Conservation (phyloP, 2,797 vertebrate genomes). For the Poeciliopsis infans region DNA sequence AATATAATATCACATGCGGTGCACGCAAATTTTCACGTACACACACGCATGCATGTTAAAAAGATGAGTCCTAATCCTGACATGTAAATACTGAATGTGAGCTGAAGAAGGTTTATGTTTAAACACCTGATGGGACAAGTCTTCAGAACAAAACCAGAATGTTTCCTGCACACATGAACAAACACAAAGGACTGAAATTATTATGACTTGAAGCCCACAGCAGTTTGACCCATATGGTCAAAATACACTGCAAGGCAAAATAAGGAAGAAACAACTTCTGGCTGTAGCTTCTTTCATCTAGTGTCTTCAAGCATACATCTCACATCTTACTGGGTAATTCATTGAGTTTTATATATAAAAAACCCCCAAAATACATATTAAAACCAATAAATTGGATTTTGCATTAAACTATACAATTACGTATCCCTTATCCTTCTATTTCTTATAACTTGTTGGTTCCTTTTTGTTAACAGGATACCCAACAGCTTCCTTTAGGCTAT, state of each 20-base stretch:
- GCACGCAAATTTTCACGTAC: conserved; percentile 39
- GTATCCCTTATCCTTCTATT: conserved; percentile 10
- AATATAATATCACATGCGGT: conserved; percentile 33
- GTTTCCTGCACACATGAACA: conserved; percentile 31
- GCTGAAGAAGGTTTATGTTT: background rate
- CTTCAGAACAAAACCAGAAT: background rate
- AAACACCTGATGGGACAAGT: background rate
- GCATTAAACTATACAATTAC: conserved; percentile 9
- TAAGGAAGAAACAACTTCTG: conserved; percentile 42
- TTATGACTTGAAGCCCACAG: conserved; percentile 54
- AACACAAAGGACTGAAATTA: conserved; percentile 24
- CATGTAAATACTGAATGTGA: conserved; percentile 4
- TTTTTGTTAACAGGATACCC: conserved; percentile 7
- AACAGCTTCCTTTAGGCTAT: conserved; percentile 3
- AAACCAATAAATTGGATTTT: conserved; percentile 14
- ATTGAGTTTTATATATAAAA: background rate
- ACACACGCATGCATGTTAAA: background rate
- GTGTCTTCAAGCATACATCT: conserved; percentile 39
- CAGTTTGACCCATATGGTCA: conserved; percentile 62
- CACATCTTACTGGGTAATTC: conserved; percentile 13
- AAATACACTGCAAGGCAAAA: conserved; percentile 33
- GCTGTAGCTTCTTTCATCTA: conserved; percentile 28
- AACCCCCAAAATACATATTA: background rate
- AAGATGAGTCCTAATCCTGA: background rate
- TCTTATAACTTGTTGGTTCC: conserved; percentile 20